A percentile compares a stretch with the other conserved stretches of the same genome.
Conservation (phyloP, 2,113 vertebrate species). For the Pollimyrus isidori region DNA sequence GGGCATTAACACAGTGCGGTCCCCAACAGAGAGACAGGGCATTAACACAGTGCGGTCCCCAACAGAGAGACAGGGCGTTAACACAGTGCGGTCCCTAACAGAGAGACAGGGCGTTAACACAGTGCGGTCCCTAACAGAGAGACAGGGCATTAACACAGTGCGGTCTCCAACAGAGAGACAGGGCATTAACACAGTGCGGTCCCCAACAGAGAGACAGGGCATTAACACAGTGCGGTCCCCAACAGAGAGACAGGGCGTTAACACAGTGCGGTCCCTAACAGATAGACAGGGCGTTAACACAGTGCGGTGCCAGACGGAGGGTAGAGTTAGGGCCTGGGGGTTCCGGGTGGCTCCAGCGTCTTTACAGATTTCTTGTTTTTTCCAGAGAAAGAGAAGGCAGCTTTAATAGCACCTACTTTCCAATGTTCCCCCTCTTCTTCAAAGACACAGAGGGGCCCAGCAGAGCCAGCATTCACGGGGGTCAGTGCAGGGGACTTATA, state of each 20-base stretch:
- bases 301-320: no score
- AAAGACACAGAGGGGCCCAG: constrained; percentile 29
- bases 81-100: no score
- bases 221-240: not conserved
- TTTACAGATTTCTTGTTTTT: constrained; percentile 16
- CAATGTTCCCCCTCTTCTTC: constrained; percentile 38
- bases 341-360: not conserved
- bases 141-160: not conserved
- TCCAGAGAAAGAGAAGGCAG: constrained; percentile 36
- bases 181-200: no score
- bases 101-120: not conserved
- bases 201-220: not conserved
- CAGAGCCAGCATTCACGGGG: constrained; percentile 33
- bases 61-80: not conserved
- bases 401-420: constrained; percentile 36
- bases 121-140: not conserved
- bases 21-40: no score
- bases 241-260: not conserved
- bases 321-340: not conserved
- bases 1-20: no score
- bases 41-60: no score
- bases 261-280: not conserved
- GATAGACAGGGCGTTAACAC: not conserved
- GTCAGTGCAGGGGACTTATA: constrained; percentile 31
- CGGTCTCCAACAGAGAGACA: no score